These are phyloP conservation scores for Neoscelio sp. DNA, from an alignment of 2,888 invertebrate genomes.

Conservation along the genomic window DNA sequence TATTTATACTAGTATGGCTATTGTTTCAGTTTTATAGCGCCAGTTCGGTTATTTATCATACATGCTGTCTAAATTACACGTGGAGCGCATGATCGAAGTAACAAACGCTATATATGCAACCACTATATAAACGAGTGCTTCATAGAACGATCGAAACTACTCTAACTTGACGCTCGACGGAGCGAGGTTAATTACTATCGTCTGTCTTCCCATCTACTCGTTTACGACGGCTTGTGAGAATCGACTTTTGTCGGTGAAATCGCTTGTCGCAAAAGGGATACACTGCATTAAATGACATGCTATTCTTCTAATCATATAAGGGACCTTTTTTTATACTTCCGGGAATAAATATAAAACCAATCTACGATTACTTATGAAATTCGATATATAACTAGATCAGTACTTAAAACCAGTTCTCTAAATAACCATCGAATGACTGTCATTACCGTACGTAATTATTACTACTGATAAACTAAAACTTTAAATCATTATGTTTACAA, in stretches of 20 bases:
- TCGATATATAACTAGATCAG: neutral
- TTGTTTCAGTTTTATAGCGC: no score
- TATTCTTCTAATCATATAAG: slow-evolving; percentile 25
- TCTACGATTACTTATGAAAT: slow-evolving; percentile 4
- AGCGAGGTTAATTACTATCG: slow-evolving; percentile 30
- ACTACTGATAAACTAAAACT: no score
- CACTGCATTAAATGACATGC: slow-evolving; percentile 10
- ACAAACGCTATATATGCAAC: slow-evolving; percentile 12
- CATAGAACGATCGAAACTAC: slow-evolving; percentile 23
- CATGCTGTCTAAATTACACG: no score
- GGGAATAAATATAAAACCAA: slow-evolving; percentile 11
- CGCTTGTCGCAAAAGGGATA: slow-evolving; percentile 29
- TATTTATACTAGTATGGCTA: no score
- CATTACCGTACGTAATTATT: no score
- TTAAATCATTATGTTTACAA: no score
- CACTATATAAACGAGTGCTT: slow-evolving; percentile 26
- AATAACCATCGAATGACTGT: no score
- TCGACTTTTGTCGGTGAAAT: slow-evolving; percentile 41
- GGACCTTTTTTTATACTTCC: neutral
- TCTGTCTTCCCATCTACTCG: slow-evolving; percentile 30
- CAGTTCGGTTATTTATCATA: no score
- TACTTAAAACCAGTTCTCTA: neutral
- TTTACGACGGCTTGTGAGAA: slow-evolving; percentile 30
- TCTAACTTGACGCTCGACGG: slow-evolving; percentile 30
- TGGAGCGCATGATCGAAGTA: slow-evolving; percentile 16